phyloP scores from a whole-genome alignment of 2,888 invertebrate genomes.

The Cataglyphis albicans region DNA sequence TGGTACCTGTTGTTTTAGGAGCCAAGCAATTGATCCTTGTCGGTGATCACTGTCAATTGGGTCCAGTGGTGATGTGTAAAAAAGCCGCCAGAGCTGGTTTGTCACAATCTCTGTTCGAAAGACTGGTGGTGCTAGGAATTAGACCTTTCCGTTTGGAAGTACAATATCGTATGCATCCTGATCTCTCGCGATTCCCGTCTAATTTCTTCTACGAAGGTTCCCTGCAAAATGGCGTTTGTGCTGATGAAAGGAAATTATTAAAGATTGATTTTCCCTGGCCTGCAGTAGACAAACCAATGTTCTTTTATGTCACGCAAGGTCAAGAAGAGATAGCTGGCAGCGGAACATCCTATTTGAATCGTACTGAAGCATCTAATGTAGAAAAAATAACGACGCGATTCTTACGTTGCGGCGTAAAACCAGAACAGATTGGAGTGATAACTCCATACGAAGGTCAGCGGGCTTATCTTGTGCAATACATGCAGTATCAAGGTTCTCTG shows the following conservation, averaged over 20 bases:
- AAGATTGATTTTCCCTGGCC: constrained; percentile 99
- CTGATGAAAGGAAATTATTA: constrained; percentile 95
- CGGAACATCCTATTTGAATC: constrained; percentile 98
- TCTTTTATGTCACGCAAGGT: constrained; percentile 99
- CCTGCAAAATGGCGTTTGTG: constrained; percentile 99
- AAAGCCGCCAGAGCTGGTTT: constrained; percentile 99
- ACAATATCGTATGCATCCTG: constrained; percentile 99
- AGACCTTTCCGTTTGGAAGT: constrained; percentile 98
- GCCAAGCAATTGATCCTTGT: constrained; percentile 98
- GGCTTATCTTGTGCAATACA: constrained; percentile 98
- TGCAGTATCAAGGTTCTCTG: constrained; percentile 99
- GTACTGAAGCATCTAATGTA: constrained; percentile 99
- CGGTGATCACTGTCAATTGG: constrained; percentile 99
- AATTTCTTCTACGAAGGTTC: constrained; percentile 99
- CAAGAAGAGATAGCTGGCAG: constrained; percentile 99
- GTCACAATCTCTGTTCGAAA: constrained; percentile 98
- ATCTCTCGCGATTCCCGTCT: constrained; percentile 98
- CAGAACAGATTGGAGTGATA: constrained; percentile 99
- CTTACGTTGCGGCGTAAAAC: constrained; percentile 96
- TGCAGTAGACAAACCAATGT: constrained; percentile 97
- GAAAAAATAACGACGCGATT: constrained; percentile 99
- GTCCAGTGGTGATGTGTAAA: constrained; percentile 99
- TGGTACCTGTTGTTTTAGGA: constrained; percentile 99
- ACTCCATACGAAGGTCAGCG: constrained; percentile 99
- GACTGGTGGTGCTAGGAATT: constrained; percentile 98